These are phyloP conservation scores for Lottia gigantea DNA, from an alignment of 2,888 invertebrate species.

Conservation along the genomic window DNA sequence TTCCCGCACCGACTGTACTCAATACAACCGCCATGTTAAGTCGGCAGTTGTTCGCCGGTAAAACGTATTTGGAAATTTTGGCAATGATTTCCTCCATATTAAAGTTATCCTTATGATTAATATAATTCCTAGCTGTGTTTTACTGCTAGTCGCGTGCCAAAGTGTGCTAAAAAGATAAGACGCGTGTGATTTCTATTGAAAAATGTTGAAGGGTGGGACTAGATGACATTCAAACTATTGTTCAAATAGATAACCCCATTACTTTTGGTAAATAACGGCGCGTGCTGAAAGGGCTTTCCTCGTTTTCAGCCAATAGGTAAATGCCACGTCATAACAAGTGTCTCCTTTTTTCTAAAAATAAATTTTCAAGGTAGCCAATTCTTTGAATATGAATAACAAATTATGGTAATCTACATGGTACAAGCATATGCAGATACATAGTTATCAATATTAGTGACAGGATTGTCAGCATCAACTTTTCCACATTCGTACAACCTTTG, in stretches of 20 bases:
- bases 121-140: constrained; percentile 3
- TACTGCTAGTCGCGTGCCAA: constrained; percentile 35
- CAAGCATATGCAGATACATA: no score
- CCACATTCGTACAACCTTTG: no score
- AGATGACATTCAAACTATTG: constrained; percentile 33
- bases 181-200: constrained; percentile 42
- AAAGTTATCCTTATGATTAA: neutral
- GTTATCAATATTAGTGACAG: no score
- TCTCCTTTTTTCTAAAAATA: constrained; percentile 1
- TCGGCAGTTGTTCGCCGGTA: neutral
- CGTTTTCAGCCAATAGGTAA: constrained; percentile 31
- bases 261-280: constrained; percentile 37
- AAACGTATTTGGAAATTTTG: neutral
- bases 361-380: neutral
- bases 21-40: neutral
- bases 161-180: constrained; percentile 28
- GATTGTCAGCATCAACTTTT: no score
- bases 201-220: constrained; percentile 35
- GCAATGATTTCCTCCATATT: neutral
- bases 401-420: no score
- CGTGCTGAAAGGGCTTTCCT: constrained; percentile 34
- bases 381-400: no score
- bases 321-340: constrained; percentile 27
- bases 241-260: constrained; percentile 34
- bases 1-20: constrained; percentile 17